phyloP scores from a whole-genome alignment of 2,113 vertebrate species.

The Pangasianodon hypophthalmus region DNA sequence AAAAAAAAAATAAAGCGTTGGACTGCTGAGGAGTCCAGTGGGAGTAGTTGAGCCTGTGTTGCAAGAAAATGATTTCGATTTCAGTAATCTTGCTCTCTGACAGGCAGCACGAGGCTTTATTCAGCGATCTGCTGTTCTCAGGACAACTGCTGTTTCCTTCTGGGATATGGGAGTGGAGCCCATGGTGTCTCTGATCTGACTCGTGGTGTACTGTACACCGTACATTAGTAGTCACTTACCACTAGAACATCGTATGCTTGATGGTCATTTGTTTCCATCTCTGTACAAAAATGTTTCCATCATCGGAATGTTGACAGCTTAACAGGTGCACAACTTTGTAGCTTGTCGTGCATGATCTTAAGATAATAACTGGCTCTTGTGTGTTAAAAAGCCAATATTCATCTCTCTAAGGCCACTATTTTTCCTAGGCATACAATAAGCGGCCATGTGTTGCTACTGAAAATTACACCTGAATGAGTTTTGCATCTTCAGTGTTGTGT shows the following conservation, averaged over 20 bases:
- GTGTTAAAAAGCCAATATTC: neutral
- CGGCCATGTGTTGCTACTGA: neutral
- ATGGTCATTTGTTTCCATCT: neutral
- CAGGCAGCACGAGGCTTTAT: slow-evolving; percentile 33
- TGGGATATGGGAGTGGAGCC: slow-evolving; percentile 10
- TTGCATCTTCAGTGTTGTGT: slow-evolving; percentile 9
- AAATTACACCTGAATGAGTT: neutral
- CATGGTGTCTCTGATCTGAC: slow-evolving; percentile 12
- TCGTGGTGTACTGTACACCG: neutral
- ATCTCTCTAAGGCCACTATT: neutral
- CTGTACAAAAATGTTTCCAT: neutral
- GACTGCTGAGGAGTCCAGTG: slow-evolving; percentile 4
- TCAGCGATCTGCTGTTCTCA: slow-evolving; percentile 36
- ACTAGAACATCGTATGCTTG: neutral
- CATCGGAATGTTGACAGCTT: neutral
- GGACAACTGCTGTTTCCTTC: slow-evolving; percentile 35
- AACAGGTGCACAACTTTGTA: neutral
- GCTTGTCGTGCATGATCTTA: neutral
- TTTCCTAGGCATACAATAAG: neutral
- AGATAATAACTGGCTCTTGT: neutral
- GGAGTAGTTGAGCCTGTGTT: slow-evolving; percentile 27
- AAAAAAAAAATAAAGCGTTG: neutral
- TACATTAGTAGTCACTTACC: neutral
- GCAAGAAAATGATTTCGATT: slow-evolving; percentile 26
- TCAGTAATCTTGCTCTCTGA: slow-evolving; percentile 30